These are phyloP conservation scores for Quadriops clusia DNA, from an alignment of 2,888 invertebrate genomes.

Conservation along the genomic window DNA sequence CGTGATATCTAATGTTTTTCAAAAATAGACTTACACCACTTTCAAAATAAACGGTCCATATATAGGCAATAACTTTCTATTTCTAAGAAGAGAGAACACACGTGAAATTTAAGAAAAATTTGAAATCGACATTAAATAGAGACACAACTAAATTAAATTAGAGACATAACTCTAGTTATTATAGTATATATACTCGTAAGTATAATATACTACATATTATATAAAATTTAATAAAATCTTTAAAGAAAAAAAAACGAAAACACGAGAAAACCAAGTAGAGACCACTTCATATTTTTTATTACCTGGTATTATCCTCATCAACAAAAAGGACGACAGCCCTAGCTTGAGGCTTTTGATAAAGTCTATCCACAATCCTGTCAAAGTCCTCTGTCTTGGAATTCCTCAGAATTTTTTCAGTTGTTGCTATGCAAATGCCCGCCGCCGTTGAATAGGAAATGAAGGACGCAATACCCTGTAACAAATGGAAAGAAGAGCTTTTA, in stretches of 20 bases:
- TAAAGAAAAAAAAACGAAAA: too few species aligned
- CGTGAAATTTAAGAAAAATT: too few species aligned
- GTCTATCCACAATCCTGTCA: slow-evolving; percentile 45
- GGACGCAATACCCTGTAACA: slow-evolving; percentile 45
- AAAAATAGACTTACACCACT: too few species aligned
- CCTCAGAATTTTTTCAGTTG: slow-evolving; percentile 46
- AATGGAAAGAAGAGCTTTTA: slow-evolving; percentile 9
- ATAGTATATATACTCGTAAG: slow-evolving; percentile 1
- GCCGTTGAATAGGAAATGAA: slow-evolving; percentile 40
- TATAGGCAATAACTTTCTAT: too few species aligned
- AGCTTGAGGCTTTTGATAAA: slow-evolving; percentile 47
- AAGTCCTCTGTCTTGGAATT: slow-evolving; percentile 46
- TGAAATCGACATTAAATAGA: background rate
- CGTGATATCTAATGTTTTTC: too few species aligned
- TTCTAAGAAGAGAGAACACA: too few species aligned
- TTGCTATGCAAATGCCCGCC: slow-evolving; percentile 43
- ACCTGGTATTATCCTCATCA: slow-evolving; percentile 57
- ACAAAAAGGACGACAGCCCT: slow-evolving; percentile 58
- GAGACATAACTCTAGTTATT: too few species aligned
- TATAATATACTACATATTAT: background rate
- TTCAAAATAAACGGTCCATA: too few species aligned
- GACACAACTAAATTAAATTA: background rate
- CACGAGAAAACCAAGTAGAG: too few species aligned
- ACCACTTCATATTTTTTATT: too few species aligned
- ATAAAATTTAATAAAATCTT: too few species aligned